A percentile compares a stretch with the other conserved stretches of the same genome.
Evolutionary conservation across 2,797 vertebrate genomes (phyloP).

Genomic region (Ceryle rudis): DNA sequence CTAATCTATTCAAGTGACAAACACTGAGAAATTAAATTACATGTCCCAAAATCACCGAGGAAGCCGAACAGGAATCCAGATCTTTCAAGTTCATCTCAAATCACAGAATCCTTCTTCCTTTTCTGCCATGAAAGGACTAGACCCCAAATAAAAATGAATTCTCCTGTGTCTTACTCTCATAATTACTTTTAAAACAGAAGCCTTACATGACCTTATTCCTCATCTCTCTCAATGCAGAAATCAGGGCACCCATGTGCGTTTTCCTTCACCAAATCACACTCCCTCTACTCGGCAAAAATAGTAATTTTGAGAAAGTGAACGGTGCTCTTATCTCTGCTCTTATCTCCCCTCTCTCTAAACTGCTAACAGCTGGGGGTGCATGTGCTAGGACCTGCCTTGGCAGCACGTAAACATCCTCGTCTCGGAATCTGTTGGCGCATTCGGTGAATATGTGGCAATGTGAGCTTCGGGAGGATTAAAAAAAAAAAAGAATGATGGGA

Average conservation of each 20-base stretch:
- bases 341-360: neutral
- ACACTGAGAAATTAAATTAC: neutral
- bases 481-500: neutral
- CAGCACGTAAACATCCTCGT: conserved; percentile 16
- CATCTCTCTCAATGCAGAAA: neutral
- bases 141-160: neutral
- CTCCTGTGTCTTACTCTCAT: neutral
- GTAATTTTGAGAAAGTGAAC: neutral
- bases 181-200: neutral
- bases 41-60: neutral
- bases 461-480: neutral
- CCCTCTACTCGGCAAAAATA: neutral
- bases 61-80: neutral
- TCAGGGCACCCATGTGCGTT: accelerated
- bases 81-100: neutral
- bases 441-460: neutral
- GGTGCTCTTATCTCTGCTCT: neutral
- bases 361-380: neutral
- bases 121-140: neutral
- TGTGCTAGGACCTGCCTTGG: conserved; percentile 51
- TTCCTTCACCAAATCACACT: neutral
- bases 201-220: neutral
- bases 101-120: accelerated
- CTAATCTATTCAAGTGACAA: neutral
- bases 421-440: conserved; percentile 40